Percentiles rank a stretch among this genome's conserved stretches.
Conservation (phyloP, 2,797 vertebrate species). For the Sphenopsis melanotis region DNA sequence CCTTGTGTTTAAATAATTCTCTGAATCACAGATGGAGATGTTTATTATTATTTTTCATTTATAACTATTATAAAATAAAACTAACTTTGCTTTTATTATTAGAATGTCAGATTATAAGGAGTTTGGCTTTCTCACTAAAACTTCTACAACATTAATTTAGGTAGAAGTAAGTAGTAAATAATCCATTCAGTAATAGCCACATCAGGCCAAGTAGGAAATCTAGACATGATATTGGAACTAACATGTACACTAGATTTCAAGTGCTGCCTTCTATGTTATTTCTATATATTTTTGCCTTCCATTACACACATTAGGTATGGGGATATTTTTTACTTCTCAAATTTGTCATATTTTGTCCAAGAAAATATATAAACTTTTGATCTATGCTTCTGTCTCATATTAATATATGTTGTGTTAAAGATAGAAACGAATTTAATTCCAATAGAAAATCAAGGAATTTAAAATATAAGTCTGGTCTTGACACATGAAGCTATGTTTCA, state of each 20-base stretch:
- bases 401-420: neutral
- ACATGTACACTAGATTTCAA: neutral
- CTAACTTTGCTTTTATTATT: neutral
- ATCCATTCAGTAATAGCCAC: neutral
- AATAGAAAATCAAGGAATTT: neutral
- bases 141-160: neutral
- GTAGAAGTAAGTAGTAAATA: neutral
- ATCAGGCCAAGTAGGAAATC: neutral
- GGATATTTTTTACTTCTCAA: neutral
- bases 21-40: neutral
- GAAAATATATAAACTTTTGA: neutral
- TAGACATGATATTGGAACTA: neutral
- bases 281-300: neutral
- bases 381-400: neutral
- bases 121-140: neutral
- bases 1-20: neutral
- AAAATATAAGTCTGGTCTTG: neutral
- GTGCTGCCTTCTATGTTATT: neutral
- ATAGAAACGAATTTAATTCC: neutral
- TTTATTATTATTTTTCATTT: neutral
- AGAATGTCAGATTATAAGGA: neutral
- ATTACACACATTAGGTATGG: neutral
- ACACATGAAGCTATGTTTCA: neutral
- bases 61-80: neutral
- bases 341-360: neutral